Evolutionary conservation across 2,797 vertebrate species (phyloP), one percentile per base, ranked within the genome.

Genomic region (Crocidura indochinensis): DNA sequence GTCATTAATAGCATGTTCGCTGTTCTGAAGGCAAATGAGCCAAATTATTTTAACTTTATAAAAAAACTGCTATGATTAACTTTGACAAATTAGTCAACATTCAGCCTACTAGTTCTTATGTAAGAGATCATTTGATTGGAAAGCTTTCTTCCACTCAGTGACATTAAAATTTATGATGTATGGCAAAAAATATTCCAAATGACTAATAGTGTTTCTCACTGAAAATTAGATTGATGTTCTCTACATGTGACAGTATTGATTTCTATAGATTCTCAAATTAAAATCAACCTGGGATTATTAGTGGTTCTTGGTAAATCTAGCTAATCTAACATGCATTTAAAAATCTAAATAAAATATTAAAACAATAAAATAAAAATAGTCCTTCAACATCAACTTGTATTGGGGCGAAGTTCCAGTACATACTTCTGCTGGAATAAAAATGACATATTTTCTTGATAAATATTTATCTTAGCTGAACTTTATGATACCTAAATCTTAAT

Each of bases 91-190:
- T 73, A 60, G 22, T 44, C 29, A 31, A 64, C 60, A 88, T 91
- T 31, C 44, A 6, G 38, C 71, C 88, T 89, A 92, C 77, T 82
- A 81, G 65, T 85, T 90, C 86, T 88, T 9, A 95, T 79, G 87
- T n/a, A 53, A 96, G 76, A 93, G 44, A 75, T 79, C 73, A 60
- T 46, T 10, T n/a, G 68, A 15, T 78, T 71, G 22, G 8, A 44
- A 83, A 84, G 47, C 60, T 93, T 88, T 67, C 20, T 69, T 46
- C 49, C 82, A 92, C 22, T 6, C 29, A 10, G 91, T 27, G 51
- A 94, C 87, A 92, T 96, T 26, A 93, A 91, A 97, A 96, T 94
- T 94, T 73, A 94, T 38, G 79, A 77, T 78, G 17, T 47, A 71
- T 29, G 74, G 44, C 2, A 20, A 88, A 51, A 95, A 94, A 88